phyloP scores from a whole-genome alignment of 2,797 vertebrate species.

The Acestrorhynchus altus region DNA sequence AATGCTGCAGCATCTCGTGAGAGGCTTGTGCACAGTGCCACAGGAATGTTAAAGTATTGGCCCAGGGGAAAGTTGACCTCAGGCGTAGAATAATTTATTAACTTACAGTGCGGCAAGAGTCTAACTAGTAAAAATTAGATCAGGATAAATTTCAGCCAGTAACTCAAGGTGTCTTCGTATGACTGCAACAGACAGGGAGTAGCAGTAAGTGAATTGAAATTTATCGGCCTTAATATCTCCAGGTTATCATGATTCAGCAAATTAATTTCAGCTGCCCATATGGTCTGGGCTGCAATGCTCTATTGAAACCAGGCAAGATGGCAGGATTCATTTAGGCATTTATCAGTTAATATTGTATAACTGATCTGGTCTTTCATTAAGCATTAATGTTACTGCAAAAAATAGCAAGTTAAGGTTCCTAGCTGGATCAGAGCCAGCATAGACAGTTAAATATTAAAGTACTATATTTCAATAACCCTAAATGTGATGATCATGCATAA shows the following conservation, averaged over 20 bases:
- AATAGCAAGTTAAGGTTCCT: no score
- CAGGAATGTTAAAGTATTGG: not conserved
- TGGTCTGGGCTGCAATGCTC: not conserved
- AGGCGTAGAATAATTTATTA: conserved; percentile 23
- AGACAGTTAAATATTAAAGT: no score
- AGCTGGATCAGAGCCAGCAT: no score
- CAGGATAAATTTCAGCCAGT: conserved; percentile 34
- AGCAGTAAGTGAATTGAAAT: conserved; percentile 41
- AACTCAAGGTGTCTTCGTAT: conserved; percentile 41
- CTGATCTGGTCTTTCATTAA: no score
- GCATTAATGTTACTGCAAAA: no score
- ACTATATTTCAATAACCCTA: no score
- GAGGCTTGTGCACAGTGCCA: not conserved
- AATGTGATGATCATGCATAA: no score
- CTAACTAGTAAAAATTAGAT: conserved; percentile 26
- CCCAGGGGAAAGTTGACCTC: not conserved
- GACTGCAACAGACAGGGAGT: conserved; percentile 34
- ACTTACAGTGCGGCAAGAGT: conserved; percentile 7
- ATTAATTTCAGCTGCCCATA: conserved; percentile 1
- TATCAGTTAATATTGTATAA: no score
- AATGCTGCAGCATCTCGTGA: not conserved
- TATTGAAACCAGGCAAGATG: not conserved
- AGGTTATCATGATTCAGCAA: conserved; percentile 39
- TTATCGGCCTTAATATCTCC: conserved; percentile 42
- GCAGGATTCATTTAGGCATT: not conserved